Conservation (phyloP, 2,888 invertebrate genomes). For the Coleophora deauratella region DNA sequence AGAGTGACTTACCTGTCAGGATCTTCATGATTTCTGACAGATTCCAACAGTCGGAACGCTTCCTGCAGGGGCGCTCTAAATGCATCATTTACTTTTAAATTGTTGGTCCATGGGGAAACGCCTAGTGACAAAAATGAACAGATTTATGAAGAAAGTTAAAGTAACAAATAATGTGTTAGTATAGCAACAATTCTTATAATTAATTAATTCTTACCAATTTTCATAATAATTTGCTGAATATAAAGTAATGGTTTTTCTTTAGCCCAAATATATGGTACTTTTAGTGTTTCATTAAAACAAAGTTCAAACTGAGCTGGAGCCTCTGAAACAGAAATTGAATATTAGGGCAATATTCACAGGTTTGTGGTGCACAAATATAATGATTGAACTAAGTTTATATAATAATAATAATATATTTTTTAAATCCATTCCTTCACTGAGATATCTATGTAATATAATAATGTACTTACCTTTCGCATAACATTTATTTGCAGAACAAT, state of each 20-base stretch:
- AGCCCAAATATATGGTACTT: conserved; percentile 74
- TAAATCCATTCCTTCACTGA: too few species aligned
- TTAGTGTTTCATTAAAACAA: conserved; percentile 58
- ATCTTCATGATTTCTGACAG: conserved; percentile 88
- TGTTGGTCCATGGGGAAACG: conserved; percentile 90
- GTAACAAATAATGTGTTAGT: neutral
- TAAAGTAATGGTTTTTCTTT: conserved; percentile 79
- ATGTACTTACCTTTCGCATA: conserved; percentile 6
- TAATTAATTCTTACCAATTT: conserved; percentile 53
- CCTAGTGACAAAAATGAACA: conserved; percentile 41
- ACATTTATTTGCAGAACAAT: conserved; percentile 38
- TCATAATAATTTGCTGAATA: conserved; percentile 84
- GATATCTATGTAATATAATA: too few species aligned
- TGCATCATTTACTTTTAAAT: conserved; percentile 89
- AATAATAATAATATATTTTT: too few species aligned
- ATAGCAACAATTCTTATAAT: neutral
- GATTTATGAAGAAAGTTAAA: neutral
- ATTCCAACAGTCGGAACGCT: conserved; percentile 90
- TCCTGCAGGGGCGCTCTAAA: conserved; percentile 93
- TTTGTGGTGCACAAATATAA: too few species aligned
- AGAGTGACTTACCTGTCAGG: conserved; percentile 77
- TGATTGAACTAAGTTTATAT: too few species aligned
- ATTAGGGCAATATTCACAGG: too few species aligned
- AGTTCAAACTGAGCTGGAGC: conserved; percentile 35
- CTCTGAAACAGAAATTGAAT: conserved; percentile 29